Base-by-base conservation (phyloP, 2,797 vertebrate species). In the Sarcophilus harrisii region DNA sequence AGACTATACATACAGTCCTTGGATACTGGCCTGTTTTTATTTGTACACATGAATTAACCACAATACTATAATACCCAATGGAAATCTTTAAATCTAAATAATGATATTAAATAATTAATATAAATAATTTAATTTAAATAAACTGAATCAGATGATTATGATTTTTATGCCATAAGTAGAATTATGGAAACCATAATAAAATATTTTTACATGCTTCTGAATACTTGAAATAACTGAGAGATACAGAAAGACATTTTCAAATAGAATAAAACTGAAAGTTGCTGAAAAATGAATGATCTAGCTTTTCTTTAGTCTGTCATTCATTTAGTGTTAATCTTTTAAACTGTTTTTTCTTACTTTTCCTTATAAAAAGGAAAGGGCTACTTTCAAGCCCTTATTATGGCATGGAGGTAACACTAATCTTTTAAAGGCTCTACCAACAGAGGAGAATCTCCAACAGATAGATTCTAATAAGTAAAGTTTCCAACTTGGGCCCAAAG, bases 101-200 rank as follows among this genome's bases (percentile, higher is more conserved):
- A 45, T 27, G 12, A 81, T 24, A 8, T 10, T 45, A 87, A 87
- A 81, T 81, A 49, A 49, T 87, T 87, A 87, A 27, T 49, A 49
- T 0, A 87, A 49, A 87, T 87, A 49, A 49, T 95, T 93, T 45
- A 14, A 95, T 49, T 32, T 94, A 96, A 92, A 94, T 94, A 60
- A n/a, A 92, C n/a, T 94, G 57, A 95, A 92, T 97, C 95, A 89
- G 97, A 95, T 95, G 91, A 97, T 96, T 94, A 91, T 96, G 21
- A 59, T 96, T 81, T 94, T 52, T 90, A 96, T 97, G 29, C 32
- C 96, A 96, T 90, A 95, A 45, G 57, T 94, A 1, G 28, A 96
- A 95, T 98, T 90, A 95, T 95, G 81, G 58, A 96, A 96, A 94
- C 38, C 45, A 9, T 94, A n/a, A 96, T 95, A 28, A 92, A 16